A percentile compares a stretch with the other conserved stretches of the same genome.
Conservation (phyloP, 37 sponge, comb jelly and placozoan species). For the Diacarnus erythraeanus region DNA sequence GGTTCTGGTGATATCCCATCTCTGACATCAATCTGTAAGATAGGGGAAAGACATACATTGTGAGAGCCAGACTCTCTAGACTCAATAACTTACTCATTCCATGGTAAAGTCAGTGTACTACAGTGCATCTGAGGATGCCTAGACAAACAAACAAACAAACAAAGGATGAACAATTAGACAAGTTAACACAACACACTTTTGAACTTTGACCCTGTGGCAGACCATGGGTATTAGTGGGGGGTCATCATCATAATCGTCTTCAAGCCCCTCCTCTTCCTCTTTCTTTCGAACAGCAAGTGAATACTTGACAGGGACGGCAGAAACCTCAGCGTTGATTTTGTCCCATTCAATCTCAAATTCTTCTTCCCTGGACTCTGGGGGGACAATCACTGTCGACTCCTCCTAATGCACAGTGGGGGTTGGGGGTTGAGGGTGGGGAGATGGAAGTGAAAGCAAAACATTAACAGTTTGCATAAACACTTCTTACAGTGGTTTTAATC, state of each 20-base stretch:
- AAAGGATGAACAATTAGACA: neutral
- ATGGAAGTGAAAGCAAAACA: neutral
- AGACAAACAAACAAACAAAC: neutral
- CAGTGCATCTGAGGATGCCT: conserved; percentile 52
- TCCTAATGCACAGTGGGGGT: conserved; percentile 14
- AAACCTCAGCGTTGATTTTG: conserved; percentile 19
- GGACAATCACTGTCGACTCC: conserved; percentile 43
- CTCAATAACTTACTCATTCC: conserved; percentile 42
- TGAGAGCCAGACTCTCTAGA: neutral
- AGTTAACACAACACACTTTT: conserved; percentile 27
- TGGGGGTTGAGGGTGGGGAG: neutral
- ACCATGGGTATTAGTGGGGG: conserved; percentile 29
- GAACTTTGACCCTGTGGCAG: conserved; percentile 61
- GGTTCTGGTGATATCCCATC: conserved; percentile 28
- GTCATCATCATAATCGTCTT: conserved; percentile 25
- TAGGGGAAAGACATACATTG: neutral
- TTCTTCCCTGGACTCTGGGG: conserved; percentile 28
- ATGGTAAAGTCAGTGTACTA: conserved; percentile 34
- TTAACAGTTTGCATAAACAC: neutral
- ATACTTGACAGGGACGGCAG: conserved; percentile 22
- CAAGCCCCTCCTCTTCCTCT: neutral
- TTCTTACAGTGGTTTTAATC: conserved; percentile 29
- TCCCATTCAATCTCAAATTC: conserved; percentile 50
- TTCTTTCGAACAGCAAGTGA: neutral
- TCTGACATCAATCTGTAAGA: conserved; percentile 44